phyloP scores from a whole-genome alignment of 2,797 vertebrate species.

The Oreochromis mossambicus region DNA sequence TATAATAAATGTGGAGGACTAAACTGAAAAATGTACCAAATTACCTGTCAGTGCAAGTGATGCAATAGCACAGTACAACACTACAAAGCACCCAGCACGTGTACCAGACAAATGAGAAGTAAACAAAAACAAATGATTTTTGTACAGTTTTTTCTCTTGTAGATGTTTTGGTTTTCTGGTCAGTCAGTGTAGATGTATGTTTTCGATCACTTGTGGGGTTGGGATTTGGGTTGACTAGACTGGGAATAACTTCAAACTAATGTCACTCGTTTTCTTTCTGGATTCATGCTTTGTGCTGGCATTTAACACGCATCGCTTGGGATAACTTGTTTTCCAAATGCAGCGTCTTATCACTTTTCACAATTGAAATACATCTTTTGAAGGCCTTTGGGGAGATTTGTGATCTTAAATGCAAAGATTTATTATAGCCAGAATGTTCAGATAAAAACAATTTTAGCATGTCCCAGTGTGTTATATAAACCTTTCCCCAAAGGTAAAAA shows the following conservation, averaged over 20 bases:
- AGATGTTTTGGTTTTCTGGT: conserved; percentile 54
- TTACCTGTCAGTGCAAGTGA: neutral
- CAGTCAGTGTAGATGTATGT: conserved; percentile 42
- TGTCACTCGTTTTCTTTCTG: conserved; percentile 10
- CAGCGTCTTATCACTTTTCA: conserved; percentile 13
- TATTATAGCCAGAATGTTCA: neutral
- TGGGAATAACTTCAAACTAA: conserved; percentile 26
- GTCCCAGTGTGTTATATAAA: neutral
- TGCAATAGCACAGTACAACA: neutral
- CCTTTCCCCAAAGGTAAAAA: conserved; percentile 41
- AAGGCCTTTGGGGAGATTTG: conserved; percentile 38
- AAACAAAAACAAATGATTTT: neutral
- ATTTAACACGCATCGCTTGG: conserved; percentile 54
- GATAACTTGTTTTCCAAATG: neutral
- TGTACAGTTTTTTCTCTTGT: neutral
- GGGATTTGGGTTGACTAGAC: neutral
- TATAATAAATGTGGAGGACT: neutral
- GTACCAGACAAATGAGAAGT: neutral
- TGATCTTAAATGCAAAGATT: neutral
- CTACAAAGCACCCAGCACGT: neutral
- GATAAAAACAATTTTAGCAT: neutral
- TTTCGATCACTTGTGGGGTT: neutral
- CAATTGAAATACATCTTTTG: conserved; percentile 29
- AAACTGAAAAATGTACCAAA: neutral
- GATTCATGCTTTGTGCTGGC: conserved; percentile 23